phyloP scores from a whole-genome alignment of 1,140 invertebrate genomes.

The Cydia amplana region DNA sequence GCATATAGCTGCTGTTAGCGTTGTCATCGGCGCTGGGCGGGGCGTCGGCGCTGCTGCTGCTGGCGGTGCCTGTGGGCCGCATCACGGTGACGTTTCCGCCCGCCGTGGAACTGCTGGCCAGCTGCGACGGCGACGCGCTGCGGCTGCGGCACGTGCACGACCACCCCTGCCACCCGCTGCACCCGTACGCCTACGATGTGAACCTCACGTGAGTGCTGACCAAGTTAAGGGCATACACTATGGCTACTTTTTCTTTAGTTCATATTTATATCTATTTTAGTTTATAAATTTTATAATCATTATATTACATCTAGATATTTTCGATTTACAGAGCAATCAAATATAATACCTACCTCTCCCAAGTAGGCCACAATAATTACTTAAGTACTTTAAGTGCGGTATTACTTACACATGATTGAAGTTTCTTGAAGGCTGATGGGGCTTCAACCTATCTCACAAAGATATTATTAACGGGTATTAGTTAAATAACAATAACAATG shows the following conservation, averaged over 20 bases:
- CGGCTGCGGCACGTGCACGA: constrained; percentile 77
- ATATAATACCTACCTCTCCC: no score
- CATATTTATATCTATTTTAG: no score
- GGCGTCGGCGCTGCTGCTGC: constrained; percentile 82
- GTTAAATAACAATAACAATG: background rate
- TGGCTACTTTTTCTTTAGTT: no score
- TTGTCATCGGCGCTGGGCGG: constrained; percentile 85
- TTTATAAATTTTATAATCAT: no score
- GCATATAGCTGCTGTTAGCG: constrained; percentile 83
- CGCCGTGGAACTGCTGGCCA: constrained; percentile 80
- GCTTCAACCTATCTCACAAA: background rate
- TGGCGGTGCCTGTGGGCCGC: constrained; percentile 86
- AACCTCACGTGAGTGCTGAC: constrained; percentile 68
- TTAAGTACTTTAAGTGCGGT: no score
- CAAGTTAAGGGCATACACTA: no score
- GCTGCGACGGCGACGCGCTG: constrained; percentile 73
- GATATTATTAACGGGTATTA: background rate
- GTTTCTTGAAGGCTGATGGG: background rate
- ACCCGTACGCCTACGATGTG: constrained; percentile 69
- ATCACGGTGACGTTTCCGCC: constrained; percentile 83
- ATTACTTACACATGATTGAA: no score
- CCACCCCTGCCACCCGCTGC: constrained; percentile 78
- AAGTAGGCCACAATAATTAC: no score
- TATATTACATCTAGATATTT: no score
- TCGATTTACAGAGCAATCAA: no score